Percentiles rank a stretch among this genome's conserved stretches.
phyloP scores from a whole-genome alignment of 2,888 invertebrate genomes.

The Terebella lapidaria region DNA sequence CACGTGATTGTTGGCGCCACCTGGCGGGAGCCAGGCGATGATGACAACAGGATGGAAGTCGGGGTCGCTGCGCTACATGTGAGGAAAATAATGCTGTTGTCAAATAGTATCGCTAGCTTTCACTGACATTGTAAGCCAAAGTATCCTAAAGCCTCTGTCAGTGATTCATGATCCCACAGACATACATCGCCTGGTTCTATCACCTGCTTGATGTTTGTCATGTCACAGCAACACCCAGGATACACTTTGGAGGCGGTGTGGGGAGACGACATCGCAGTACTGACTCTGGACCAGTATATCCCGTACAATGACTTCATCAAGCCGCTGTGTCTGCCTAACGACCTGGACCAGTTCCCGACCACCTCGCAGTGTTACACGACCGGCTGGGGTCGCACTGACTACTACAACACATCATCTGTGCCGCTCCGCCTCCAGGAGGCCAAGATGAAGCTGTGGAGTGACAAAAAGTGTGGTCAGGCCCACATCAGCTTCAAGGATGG shows the following conservation, averaged over 20 bases:
- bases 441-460: conserved; percentile 42
- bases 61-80: no score
- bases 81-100: no score
- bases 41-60: no score
- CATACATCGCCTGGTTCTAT: no score
- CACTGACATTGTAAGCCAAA: no score
- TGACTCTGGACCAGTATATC: conserved; percentile 30
- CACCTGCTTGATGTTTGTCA: no score
- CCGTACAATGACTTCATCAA: conserved; percentile 32
- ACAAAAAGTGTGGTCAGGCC: conserved; percentile 33
- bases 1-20: no score
- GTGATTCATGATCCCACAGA: no score
- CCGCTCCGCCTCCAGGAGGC: conserved; percentile 32
- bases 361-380: conserved; percentile 30
- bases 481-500: conserved; percentile 5
- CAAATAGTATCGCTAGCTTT: no score
- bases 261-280: conserved; percentile 33
- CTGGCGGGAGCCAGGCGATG: no score
- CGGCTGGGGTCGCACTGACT: conserved; percentile 33
- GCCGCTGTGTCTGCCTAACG: conserved; percentile 36
- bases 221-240: not conserved
- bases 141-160: no score
- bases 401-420: not conserved
- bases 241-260: not conserved
- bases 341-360: conserved; percentile 25